These are phyloP conservation scores for Drosophila funebris DNA, from an alignment of 1,140 invertebrate genomes.

Conservation along the genomic window DNA sequence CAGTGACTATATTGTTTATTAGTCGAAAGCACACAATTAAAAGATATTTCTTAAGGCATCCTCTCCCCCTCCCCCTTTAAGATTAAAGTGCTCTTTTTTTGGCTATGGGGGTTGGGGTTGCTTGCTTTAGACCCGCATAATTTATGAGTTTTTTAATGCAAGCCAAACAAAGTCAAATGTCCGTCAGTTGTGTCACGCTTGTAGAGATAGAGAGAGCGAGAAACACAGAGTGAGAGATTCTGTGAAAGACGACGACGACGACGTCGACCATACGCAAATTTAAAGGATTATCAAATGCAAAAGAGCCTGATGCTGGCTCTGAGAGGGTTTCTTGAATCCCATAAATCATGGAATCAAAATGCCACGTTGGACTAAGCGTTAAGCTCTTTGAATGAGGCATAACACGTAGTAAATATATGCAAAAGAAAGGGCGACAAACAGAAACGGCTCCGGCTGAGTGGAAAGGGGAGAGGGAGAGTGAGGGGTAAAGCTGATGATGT, in stretches of 20 bases:
- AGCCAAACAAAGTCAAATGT: conserved; percentile 63
- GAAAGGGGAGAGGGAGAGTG: too few relatives aligned
- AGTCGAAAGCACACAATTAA: background rate
- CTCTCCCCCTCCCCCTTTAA: background rate
- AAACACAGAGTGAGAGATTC: background rate
- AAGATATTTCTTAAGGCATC: background rate
- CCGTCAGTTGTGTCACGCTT: conserved; percentile 54
- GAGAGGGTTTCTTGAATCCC: conserved; percentile 43
- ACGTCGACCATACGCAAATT: conserved; percentile 66
- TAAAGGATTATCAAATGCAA: conserved; percentile 74
- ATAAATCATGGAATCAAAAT: conserved; percentile 78
- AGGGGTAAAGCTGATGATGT: conserved; percentile 8
- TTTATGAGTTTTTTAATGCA: conserved; percentile 50
- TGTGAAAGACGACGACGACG: too few relatives aligned
- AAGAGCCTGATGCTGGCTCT: conserved; percentile 26
- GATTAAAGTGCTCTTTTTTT: background rate
- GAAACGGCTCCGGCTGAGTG: background rate
- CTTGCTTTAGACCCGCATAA: conserved; percentile 26
- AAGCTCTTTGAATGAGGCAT: conserved; percentile 49
- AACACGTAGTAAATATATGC: conserved; percentile 64
- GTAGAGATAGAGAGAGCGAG: background rate
- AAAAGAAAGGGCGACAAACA: conserved; percentile 11
- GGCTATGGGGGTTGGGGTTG: background rate
- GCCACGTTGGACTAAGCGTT: conserved; percentile 59
- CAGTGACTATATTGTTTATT: background rate